Evolutionary conservation across 2,888 invertebrate genomes (phyloP).

Genomic region (Macrosoma leucophasiata): DNA sequence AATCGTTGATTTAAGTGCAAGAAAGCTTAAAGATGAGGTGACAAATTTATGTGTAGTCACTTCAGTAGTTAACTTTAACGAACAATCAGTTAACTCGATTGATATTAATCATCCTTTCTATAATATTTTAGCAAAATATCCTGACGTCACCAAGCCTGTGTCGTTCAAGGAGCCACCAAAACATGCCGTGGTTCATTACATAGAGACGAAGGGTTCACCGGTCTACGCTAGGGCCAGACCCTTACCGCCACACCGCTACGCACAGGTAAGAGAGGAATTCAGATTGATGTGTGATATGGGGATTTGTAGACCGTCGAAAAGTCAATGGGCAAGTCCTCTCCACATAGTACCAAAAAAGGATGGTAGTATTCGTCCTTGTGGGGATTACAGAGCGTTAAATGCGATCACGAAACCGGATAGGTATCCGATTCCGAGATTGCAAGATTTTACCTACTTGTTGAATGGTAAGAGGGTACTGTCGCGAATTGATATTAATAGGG

Average conservation of each 20-base stretch:
- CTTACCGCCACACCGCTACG: constrained; percentile 12
- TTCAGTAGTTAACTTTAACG: background rate
- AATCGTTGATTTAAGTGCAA: constrained; percentile 2
- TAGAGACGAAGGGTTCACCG: constrained; percentile 15
- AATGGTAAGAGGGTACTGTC: constrained; percentile 7
- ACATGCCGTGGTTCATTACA: constrained; percentile 15
- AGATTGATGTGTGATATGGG: constrained; percentile 17
- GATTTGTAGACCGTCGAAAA: constrained; percentile 19
- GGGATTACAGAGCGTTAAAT: constrained; percentile 23
- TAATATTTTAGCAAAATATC: constrained; percentile 6
- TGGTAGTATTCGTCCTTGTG: constrained; percentile 29
- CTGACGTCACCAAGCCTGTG: constrained; percentile 2
- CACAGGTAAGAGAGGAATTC: constrained; percentile 12
- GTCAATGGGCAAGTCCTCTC: constrained; percentile 27
- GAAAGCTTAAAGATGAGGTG: constrained; percentile 6
- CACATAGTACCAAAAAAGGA: constrained; percentile 29
- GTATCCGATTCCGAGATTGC: constrained; percentile 10
- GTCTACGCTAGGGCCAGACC: constrained; percentile 9
- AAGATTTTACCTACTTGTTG: constrained; percentile 10
- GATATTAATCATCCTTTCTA: constrained; percentile 1
- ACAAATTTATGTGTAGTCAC: constrained; percentile 1
- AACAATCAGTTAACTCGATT: background rate
- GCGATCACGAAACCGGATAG: constrained; percentile 15
- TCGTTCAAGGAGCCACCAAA: constrained; percentile 10
- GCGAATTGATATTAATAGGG: constrained; percentile 11